Evolutionary conservation across 2,797 vertebrate genomes (phyloP).

Genomic region (Eurystomus glaucurus): DNA sequence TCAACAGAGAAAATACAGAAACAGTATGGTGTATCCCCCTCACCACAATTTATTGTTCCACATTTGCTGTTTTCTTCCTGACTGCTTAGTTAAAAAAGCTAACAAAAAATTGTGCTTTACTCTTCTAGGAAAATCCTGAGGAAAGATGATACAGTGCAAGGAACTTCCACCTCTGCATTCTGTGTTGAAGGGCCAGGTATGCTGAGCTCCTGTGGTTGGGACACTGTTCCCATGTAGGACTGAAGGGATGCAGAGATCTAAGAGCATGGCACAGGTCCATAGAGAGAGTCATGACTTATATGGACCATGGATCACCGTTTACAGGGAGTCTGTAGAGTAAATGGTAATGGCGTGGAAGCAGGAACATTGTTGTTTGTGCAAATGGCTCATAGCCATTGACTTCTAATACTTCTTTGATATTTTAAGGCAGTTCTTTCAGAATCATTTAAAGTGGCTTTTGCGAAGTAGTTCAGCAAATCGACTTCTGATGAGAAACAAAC

Average conservation of each 20-base stretch:
- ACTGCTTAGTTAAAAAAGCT: neutral
- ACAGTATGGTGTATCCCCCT: fast-evolving
- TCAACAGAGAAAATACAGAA: neutral
- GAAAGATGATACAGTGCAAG: neutral
- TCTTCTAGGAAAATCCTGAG: neutral
- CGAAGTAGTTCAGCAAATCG: neutral
- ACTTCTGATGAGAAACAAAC: neutral
- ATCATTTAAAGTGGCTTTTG: neutral
- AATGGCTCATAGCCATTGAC: neutral
- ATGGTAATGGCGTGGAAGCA: neutral
- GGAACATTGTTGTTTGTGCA: neutral
- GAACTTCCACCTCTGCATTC: neutral
- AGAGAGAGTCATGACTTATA: neutral
- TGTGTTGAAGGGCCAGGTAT: neutral
- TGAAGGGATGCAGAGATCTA: neutral
- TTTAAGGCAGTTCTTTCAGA: neutral
- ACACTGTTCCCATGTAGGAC: neutral
- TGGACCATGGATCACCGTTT: neutral
- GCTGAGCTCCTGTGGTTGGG: neutral
- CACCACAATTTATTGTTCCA: neutral
- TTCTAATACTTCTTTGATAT: neutral
- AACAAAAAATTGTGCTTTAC: neutral
- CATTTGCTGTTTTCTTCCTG: neutral
- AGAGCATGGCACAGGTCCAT: neutral
- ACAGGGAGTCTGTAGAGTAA: neutral